Base-by-base conservation (phyloP, 2,113 vertebrate genomes). In the Elephas maximus region DNA sequence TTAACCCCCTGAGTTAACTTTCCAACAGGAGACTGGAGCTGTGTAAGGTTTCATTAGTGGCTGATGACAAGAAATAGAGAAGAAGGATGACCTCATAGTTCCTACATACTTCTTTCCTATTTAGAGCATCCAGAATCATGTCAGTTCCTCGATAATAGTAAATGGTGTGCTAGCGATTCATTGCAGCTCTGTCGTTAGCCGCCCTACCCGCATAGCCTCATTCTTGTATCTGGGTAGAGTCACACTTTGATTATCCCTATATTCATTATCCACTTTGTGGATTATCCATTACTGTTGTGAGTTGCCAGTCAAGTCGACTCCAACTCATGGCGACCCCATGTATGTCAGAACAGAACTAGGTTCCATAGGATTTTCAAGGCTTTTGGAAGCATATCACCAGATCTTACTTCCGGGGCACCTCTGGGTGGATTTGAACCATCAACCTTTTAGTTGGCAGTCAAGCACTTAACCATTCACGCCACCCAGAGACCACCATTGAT, bases 51-150 rank as follows among this genome's bases (percentile, higher is more conserved):
- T 97, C 90, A 69, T 85, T 81, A 62, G 88, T 97, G 92, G 76
- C 95, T 28, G 17, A 4, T 93, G 87, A 65, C 93, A 89, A 94
- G 90, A 65, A 92, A 74, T 97, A 95, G 92, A 97, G 89, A 95
- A 87, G 51, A 80, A 94, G 94, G 87, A 91, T 97, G 83, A 97
- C 88, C 76, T 97, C 96, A 95, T 91, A 93, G 79, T 94, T 91
- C 74, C 83, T 97, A 90, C 83, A 48, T 86, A 77, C 87, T 91
- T 94, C 76, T 94, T 97, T 89, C 84, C 84, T 96, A 96, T 95
- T 97, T 95, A 94, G 74, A 94, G 92, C 41, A 95, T 71, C 71
- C 80, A 84, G 60, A 60, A 77, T 95, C 69, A 87, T 96, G 76
- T 44, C 96, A 45, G 4, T 84, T 92, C 69, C 15, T 91, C 90